These are phyloP conservation scores for Oreochromis tanganicae DNA, from an alignment of 2,113 vertebrate genomes.

Conservation along the genomic window DNA sequence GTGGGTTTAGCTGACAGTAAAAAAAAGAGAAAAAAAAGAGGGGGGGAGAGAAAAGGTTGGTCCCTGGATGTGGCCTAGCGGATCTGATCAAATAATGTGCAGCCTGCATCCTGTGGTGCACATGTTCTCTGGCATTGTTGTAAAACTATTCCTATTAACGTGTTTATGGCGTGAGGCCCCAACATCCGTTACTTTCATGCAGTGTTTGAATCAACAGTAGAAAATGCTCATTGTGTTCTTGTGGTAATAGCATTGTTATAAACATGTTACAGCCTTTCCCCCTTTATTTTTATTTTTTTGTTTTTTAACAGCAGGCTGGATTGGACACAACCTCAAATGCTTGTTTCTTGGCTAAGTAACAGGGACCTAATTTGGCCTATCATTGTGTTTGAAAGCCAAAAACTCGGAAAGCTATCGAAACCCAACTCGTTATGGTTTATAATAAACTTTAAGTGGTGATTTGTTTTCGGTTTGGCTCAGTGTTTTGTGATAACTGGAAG, in stretches of 20 bases:
- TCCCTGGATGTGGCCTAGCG: constrained; percentile 42
- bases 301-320: neutral
- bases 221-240: neutral
- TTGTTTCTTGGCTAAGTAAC: neutral
- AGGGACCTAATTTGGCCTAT: neutral
- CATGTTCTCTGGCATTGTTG: constrained; percentile 10
- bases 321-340: neutral
- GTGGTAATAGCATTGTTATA: neutral
- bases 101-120: constrained; percentile 16
- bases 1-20: constrained; percentile 30
- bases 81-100: constrained; percentile 31
- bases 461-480: neutral
- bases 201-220: constrained; percentile 50
- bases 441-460: neutral
- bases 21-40: neutral
- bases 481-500: neutral
- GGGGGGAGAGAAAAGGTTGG: neutral
- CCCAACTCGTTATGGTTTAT: neutral
- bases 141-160: neutral
- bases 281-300: neutral
- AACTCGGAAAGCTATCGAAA: neutral
- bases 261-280: neutral
- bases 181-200: neutral
- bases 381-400: neutral
- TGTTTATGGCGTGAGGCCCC: neutral